Conservation (phyloP, 2,888 invertebrate species). For the Microdon myrmicae region DNA sequence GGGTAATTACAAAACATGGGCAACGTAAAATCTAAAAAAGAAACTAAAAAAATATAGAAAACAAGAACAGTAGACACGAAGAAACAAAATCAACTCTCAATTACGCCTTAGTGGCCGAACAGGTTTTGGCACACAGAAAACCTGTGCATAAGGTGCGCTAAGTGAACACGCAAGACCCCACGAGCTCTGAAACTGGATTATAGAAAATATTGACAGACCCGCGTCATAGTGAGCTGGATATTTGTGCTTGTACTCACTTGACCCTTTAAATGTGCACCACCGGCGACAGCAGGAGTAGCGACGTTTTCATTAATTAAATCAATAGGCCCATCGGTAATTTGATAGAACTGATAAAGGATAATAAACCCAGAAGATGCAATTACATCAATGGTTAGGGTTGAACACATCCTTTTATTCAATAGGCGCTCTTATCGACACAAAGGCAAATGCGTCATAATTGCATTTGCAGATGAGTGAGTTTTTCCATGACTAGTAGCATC, state of each 20-base stretch:
- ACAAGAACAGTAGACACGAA: conserved; percentile 34
- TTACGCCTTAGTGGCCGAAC: conserved; percentile 21
- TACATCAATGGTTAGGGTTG: no score
- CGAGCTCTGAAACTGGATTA: conserved; percentile 29
- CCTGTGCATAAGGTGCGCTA: conserved; percentile 20
- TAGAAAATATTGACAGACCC: conserved; percentile 37
- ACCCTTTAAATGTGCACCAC: conserved; percentile 20
- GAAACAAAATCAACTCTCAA: conserved; percentile 1
- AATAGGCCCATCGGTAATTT: conserved; percentile 18
- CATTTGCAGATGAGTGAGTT: conserved; percentile 43
- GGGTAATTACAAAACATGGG: conserved; percentile 42
- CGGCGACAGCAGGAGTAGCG: conserved; percentile 2
- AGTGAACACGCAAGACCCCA: conserved; percentile 18
- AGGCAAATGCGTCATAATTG: conserved; percentile 40
- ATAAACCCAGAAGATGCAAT: no score
- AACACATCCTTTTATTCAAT: no score
- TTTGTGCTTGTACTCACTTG: conserved; percentile 26
- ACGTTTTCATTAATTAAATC: conserved; percentile 28
- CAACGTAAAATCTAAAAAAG: no score
- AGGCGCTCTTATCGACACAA: no score
- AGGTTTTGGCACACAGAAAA: conserved; percentile 23
- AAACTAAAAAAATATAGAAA: no score
- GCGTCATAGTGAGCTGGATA: conserved; percentile 16
- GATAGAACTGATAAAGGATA: no score
- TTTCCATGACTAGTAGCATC: conserved; percentile 20